These are phyloP conservation scores for Eira barbara DNA, from an alignment of 2,113 vertebrate genomes.

Conservation along the genomic window DNA sequence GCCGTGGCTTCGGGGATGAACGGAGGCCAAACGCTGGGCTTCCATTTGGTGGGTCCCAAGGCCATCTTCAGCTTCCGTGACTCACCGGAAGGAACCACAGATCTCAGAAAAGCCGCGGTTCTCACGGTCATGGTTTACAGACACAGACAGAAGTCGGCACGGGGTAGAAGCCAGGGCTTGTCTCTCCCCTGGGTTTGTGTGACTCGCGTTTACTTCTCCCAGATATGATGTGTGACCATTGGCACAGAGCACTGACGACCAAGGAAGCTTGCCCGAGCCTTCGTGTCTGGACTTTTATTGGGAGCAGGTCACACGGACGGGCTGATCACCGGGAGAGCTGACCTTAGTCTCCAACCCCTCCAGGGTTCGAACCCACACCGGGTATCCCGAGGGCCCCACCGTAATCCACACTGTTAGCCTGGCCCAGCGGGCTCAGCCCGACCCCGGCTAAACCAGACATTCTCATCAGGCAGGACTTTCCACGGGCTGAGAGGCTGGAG, in stretches of 20 bases:
- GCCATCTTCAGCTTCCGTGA: neutral
- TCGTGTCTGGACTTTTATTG: neutral
- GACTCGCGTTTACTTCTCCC: accelerated
- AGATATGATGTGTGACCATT: accelerated
- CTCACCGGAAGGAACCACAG: neutral
- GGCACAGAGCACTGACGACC: neutral
- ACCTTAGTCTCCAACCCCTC: neutral
- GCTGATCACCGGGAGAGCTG: neutral
- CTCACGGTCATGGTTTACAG: neutral
- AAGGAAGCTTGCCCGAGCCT: neutral
- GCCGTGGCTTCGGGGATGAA: neutral
- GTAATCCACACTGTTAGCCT: accelerated
- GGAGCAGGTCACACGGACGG: neutral
- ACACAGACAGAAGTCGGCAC: neutral
- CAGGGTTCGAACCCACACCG: neutral
- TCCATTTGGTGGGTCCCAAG: neutral
- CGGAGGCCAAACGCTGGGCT: neutral
- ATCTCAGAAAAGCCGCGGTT: neutral
- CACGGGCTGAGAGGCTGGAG: neutral
- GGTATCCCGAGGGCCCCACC: no score
- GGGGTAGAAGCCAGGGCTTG: neutral
- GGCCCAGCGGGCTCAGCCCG: neutral
- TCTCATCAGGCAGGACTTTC: neutral
- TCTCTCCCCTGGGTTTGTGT: neutral
- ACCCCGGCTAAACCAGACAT: neutral